Evolutionary conservation across 2,888 invertebrate species (phyloP).

Genomic region (Tetheella fluctuosa): DNA sequence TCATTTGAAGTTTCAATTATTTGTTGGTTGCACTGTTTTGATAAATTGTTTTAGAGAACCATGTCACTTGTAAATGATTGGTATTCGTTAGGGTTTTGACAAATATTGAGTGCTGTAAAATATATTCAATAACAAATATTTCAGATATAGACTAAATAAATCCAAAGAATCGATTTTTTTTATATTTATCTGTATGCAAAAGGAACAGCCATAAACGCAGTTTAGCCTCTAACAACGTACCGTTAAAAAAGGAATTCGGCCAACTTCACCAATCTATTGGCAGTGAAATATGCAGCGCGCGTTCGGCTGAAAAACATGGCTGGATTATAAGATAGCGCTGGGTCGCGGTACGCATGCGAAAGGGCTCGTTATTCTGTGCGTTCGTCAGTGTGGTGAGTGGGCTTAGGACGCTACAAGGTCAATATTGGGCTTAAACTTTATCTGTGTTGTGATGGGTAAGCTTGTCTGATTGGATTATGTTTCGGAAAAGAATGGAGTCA

Average conservation of each 20-base stretch:
- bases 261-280: conserved; percentile 28
- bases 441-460: not conserved
- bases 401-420: not conserved
- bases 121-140: no score
- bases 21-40: not conserved
- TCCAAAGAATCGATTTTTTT: not conserved
- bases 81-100: no score
- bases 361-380: conserved; percentile 28
- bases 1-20: not conserved
- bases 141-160: no score
- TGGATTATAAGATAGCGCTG: conserved; percentile 38
- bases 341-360: conserved; percentile 36
- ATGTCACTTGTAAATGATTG: no score
- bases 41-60: no score
- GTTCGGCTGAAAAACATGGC: conserved; percentile 48
- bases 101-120: no score
- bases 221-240: conserved; percentile 11
- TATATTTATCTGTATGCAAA: conserved; percentile 3
- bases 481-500: no score
- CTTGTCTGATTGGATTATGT: not conserved
- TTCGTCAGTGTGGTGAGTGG: not conserved
- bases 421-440: not conserved
- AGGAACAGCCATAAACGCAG: conserved; percentile 9
- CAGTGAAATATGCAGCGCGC: conserved; percentile 48
- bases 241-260: conserved; percentile 6